Percentiles rank a stretch among this genome's conserved stretches.
Conservation (phyloP, 1,140 invertebrate species). For the Drosophila tropicalis region DNA sequence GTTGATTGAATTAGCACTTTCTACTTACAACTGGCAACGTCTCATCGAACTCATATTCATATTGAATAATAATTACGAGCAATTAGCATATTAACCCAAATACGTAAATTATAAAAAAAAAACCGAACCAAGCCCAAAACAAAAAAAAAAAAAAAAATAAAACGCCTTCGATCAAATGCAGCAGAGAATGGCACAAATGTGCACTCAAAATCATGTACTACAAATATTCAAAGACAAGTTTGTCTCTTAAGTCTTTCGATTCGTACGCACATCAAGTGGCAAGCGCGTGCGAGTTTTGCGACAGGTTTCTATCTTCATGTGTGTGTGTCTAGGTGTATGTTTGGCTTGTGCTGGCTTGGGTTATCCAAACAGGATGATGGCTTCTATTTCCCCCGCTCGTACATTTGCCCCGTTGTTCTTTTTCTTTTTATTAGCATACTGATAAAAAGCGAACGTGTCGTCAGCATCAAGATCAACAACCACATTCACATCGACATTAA, state of each 20-base stretch:
- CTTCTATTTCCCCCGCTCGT: constrained; percentile 10
- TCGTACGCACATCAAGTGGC: constrained; percentile 6
- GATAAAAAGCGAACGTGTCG: constrained; percentile 63
- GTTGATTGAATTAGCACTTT: constrained; percentile 77
- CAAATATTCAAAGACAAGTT: constrained; percentile 48
- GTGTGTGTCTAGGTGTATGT: too few relatives aligned
- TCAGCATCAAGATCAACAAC: constrained; percentile 26
- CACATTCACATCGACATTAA: constrained; percentile 31
- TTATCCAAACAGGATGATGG: constrained; percentile 43
- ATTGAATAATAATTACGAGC: constrained; percentile 77
- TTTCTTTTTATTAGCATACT: constrained; percentile 59
- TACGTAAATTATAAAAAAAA: constrained; percentile 61
- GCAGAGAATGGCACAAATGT: constrained; percentile 26
- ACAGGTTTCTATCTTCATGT: constrained; percentile 34
- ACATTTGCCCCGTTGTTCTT: constrained; percentile 30
- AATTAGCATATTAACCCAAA: constrained; percentile 75
- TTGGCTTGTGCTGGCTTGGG: constrained; percentile 32
- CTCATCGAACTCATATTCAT: constrained; percentile 28
- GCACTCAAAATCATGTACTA: constrained; percentile 43
- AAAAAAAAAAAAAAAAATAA: constrained; percentile 30
- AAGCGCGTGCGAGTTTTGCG: constrained; percentile 35
- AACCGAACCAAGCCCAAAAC: constrained; percentile 18
- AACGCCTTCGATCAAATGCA: constrained; percentile 38
- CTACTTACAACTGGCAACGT: constrained; percentile 42
- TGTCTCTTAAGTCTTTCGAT: constrained; percentile 62